These are phyloP conservation scores for Carettochelys insculpta DNA, from an alignment of 2,113 vertebrate species.

Conservation along the genomic window DNA sequence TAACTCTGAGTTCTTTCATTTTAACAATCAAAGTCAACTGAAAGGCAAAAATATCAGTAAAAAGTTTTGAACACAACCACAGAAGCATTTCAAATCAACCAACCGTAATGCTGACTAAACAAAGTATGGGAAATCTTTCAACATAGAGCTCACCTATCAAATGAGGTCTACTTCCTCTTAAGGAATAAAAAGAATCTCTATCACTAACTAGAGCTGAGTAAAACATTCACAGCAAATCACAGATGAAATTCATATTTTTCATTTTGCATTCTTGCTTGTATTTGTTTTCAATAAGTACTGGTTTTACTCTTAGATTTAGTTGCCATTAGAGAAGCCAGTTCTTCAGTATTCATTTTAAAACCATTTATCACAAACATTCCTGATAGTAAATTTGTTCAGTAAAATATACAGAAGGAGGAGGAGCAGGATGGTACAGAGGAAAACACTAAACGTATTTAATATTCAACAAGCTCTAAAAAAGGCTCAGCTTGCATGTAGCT, in stretches of 20 bases:
- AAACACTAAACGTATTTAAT: neutral
- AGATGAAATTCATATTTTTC: neutral
- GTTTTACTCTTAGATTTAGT: neutral
- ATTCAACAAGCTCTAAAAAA: rapidly evolving
- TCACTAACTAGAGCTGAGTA: neutral
- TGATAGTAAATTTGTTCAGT: neutral
- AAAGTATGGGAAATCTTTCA: neutral
- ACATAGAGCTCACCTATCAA: neutral
- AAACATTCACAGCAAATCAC: neutral
- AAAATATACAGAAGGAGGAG: neutral
- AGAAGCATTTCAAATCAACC: neutral
- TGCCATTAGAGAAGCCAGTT: neutral
- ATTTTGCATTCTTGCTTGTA: neutral
- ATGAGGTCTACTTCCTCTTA: neutral
- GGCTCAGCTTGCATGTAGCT: neutral
- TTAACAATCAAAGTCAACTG: conserved; percentile 7
- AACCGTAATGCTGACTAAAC: neutral
- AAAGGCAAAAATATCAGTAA: conserved; percentile 14
- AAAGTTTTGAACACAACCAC: neutral
- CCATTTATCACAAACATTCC: neutral
- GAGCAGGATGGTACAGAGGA: neutral
- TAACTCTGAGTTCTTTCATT: conserved; percentile 30
- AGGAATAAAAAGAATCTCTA: neutral
- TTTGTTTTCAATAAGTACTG: neutral
- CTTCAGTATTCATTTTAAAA: neutral